phyloP scores from a whole-genome alignment of 2,797 vertebrate species.

The Thaleichthys pacificus region DNA sequence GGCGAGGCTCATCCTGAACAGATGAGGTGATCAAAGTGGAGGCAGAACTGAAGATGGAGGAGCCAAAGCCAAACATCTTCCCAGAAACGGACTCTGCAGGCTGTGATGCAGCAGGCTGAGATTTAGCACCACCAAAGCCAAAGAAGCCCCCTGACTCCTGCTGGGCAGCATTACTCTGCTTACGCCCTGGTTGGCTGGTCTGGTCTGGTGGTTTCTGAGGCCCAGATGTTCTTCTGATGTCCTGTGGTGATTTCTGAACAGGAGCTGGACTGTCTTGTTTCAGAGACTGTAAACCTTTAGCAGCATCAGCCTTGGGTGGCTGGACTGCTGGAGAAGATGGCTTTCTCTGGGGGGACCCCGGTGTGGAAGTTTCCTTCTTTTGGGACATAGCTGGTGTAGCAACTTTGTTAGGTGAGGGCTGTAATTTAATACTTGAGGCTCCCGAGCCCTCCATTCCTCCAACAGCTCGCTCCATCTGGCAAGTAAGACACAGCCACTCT shows the following conservation, averaged over 20 bases:
- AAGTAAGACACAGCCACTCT: conserved; percentile 91
- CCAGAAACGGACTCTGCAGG: conserved; percentile 85
- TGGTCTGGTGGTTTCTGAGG: too few species aligned
- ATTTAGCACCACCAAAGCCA: conserved; percentile 62
- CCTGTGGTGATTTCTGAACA: too few species aligned
- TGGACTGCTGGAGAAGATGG: conserved; percentile 35
- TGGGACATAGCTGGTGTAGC: conserved; percentile 38
- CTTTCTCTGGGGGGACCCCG: conserved; percentile 43
- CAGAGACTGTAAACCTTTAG: neutral
- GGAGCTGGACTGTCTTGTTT: too few species aligned
- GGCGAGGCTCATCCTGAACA: conserved; percentile 49
- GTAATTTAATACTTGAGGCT: conserved; percentile 58
- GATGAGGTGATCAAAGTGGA: conserved; percentile 80
- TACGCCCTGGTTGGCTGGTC: too few species aligned
- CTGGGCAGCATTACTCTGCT: conserved; percentile 47
- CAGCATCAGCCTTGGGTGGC: conserved; percentile 39
- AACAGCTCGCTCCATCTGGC: conserved; percentile 89
- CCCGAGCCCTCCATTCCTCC: conserved; percentile 66
- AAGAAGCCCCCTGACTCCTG: conserved; percentile 63
- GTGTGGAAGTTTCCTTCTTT: conserved; percentile 54
- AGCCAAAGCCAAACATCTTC: conserved; percentile 93
- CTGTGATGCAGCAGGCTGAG: conserved; percentile 75
- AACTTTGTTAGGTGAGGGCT: conserved; percentile 62
- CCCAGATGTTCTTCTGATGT: too few species aligned
- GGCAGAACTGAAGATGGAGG: conserved; percentile 89